phyloP scores from a whole-genome alignment of 92 coral and sea anemone genomes.

The Epizoanthus ramosus region DNA sequence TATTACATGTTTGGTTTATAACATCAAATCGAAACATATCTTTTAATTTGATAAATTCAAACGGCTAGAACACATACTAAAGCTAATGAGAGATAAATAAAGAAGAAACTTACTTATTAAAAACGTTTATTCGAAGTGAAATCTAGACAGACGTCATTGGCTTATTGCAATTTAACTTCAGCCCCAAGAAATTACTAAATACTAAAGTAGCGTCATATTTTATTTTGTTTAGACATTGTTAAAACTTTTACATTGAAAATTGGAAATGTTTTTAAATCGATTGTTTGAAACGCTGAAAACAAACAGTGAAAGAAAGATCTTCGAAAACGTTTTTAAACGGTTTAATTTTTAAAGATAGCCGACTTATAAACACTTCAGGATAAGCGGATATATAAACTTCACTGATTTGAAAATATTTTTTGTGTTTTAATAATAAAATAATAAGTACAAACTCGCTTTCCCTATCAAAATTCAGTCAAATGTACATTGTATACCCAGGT shows the following conservation, averaged over 20 bases:
- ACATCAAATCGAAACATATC: constrained; percentile 11
- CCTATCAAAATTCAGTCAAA: constrained; percentile 12
- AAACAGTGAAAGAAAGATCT: not conserved
- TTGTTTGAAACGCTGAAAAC: not conserved
- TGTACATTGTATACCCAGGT: not conserved
- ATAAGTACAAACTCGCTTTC: not conserved
- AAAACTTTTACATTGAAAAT: not conserved
- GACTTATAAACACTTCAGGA: too few species aligned
- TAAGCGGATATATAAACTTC: too few species aligned
- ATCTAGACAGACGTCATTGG: constrained; percentile 9
- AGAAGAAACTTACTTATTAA: not conserved
- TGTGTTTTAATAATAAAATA: not conserved
- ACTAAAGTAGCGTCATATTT: not conserved
- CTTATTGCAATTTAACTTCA: constrained; percentile 20
- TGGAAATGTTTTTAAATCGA: not conserved
- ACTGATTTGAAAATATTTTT: too few species aligned
- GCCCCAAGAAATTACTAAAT: not conserved
- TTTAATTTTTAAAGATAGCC: not conserved
- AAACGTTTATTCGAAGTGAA: not conserved
- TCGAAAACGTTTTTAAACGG: not conserved
- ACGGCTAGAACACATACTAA: constrained; percentile 23
- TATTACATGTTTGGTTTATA: constrained; percentile 20
- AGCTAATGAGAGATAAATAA: constrained; percentile 21
- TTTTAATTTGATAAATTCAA: constrained; percentile 20
- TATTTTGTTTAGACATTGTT: constrained; percentile 15